A percentile compares a stretch with the other conserved stretches of the same genome.
Conservation (phyloP, 2,797 vertebrate genomes). For the Neostethus bicornis region DNA sequence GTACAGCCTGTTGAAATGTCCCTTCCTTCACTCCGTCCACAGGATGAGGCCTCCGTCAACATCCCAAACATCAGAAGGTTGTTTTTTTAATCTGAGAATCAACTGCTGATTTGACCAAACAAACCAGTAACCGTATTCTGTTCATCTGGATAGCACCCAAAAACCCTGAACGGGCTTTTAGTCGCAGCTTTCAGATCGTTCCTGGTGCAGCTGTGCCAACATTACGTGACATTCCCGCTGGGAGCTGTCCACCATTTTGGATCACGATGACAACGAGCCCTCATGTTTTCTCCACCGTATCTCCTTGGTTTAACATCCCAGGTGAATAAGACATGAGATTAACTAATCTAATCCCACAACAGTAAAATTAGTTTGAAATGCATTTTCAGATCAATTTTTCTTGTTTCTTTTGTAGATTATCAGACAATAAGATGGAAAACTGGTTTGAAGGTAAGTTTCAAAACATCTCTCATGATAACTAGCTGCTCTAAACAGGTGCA, state of each 20-base stretch:
- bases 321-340: constrained; percentile 37
- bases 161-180: not conserved
- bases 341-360: too few species aligned
- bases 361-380: too few species aligned
- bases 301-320: constrained; percentile 57
- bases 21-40: not conserved
- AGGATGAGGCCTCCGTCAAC: not conserved
- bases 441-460: constrained; percentile 33
- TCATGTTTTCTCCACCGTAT: constrained; percentile 34
- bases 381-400: not conserved
- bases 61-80: fast-evolving
- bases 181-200: not conserved
- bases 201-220: fast-evolving
- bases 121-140: too few species aligned
- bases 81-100: constrained; percentile 4
- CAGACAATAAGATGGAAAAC: not conserved
- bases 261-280: constrained; percentile 29
- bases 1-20: constrained; percentile 35
- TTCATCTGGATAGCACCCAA: constrained; percentile 13
- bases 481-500: too few species aligned
- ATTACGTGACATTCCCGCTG: not conserved
- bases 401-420: constrained; percentile 25
- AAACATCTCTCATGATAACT: too few species aligned
- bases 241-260: constrained; percentile 28
- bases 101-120: too few species aligned